Base-by-base conservation (phyloP, 1,140 invertebrate genomes). In the Penaeus indicus region DNA sequence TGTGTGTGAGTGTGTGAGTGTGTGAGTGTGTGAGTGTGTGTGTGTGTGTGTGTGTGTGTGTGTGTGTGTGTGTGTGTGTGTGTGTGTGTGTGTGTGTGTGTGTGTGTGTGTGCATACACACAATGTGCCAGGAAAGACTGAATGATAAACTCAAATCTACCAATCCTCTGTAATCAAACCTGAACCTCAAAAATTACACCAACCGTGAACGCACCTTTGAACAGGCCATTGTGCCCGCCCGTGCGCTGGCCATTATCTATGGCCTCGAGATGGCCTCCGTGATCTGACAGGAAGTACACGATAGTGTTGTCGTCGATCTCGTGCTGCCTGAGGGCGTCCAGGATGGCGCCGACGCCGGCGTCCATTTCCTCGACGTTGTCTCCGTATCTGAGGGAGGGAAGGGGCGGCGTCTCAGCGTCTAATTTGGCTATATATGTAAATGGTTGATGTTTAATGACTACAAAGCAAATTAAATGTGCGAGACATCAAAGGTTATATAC, bases 201-300 rank as follows among this genome's bases (percentile, higher is more conserved):
- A 7, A 47, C 47, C 4, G 5, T 13, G 47, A 47, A 47, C 47
- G 0, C 47, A 13, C 93, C 93, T 93, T 27, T 18, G 38, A 92
- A 92, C n/a, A 91, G 90, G 38, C 92, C 93, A 92, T 94, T 93
- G 84, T 88, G 92, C 13, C 93, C 93, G 21, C 93, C 93, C 84
- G 92, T 91, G 1, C 90, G 78, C 42, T 89, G 92, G 18, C 93
- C 93, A 82, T 92, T 91, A 1, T 91, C 91, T 19, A 64, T 85
- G 89, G 93, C 93, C 90, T 93, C 93, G 38, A 93, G 72, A 90
- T 93, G 92, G 13, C 91, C 93, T 8, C 92, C 92, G 90, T 92
- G 92, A 83, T 92, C 92, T 11, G 92, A 92, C 60, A 91, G 90
- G 85, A 92, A 92, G 84, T 92, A 91, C 16, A 92, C 84, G 62